Percentiles rank a stretch among this genome's conserved stretches.
Conservation (phyloP, 2,797 vertebrate species). For the Eleutherodactylus coqui region DNA sequence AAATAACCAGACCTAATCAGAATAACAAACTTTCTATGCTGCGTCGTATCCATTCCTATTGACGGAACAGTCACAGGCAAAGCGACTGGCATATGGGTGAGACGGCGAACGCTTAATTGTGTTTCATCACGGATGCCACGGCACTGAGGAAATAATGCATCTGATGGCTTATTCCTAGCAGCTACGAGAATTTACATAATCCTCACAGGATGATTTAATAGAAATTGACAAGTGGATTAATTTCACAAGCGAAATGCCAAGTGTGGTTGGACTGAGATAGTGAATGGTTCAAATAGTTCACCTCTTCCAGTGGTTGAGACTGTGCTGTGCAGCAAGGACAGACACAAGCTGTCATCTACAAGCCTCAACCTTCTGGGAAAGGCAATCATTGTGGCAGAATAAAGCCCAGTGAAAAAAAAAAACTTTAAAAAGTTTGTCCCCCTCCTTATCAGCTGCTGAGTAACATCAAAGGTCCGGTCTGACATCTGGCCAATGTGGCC, state of each 20-base stretch:
- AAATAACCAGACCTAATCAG: slow-evolving; percentile 11
- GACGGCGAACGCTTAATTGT: slow-evolving; percentile 12
- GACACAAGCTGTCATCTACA: background rate
- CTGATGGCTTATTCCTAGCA: slow-evolving; percentile 42
- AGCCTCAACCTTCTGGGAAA: background rate
- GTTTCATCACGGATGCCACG: slow-evolving; percentile 5
- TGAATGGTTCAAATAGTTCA: slow-evolving; percentile 11
- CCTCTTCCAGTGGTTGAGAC: background rate
- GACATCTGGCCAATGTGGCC: background rate
- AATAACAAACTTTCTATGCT: background rate
- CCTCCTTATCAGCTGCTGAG: background rate
- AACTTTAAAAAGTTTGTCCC: background rate
- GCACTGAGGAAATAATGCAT: slow-evolving; percentile 20
- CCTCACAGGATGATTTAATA: slow-evolving; percentile 48
- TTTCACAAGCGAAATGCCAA: slow-evolving; percentile 41
- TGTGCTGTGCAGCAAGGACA: background rate
- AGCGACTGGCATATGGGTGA: background rate
- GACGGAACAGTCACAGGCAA: background rate
- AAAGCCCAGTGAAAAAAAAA: too few relatives aligned
- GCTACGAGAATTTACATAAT: slow-evolving; percentile 55
- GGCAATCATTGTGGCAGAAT: background rate
- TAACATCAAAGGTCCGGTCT: background rate
- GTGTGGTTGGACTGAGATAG: background rate
- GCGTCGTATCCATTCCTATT: background rate
- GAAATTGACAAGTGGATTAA: slow-evolving; percentile 42